phyloP scores from a whole-genome alignment of 1,140 invertebrate species.

The Leptopilina clavipes region DNA sequence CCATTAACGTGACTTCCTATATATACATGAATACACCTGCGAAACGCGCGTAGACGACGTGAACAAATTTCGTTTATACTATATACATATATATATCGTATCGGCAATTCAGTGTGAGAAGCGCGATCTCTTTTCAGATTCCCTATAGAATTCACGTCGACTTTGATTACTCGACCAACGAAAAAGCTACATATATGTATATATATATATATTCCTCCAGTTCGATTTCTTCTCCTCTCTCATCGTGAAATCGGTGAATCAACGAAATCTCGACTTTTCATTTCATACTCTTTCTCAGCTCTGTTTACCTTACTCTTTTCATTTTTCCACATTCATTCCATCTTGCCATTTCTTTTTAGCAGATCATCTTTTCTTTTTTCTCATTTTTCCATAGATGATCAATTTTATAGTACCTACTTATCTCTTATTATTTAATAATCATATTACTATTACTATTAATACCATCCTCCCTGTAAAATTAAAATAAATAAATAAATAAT shows the following conservation, averaged over 20 bases:
- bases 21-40: slow-evolving; percentile 14
- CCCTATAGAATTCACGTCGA: background rate
- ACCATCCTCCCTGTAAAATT: too few relatives aligned
- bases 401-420: too few relatives aligned
- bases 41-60: background rate
- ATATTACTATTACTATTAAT: too few relatives aligned
- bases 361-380: background rate
- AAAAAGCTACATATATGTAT: background rate
- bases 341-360: background rate
- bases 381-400: too few relatives aligned
- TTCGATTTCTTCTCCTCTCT: background rate
- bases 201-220: background rate
- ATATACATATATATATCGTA: background rate
- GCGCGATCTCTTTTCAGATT: background rate
- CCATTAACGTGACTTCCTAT: slow-evolving; percentile 31
- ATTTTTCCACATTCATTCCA: background rate
- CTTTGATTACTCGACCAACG: slow-evolving; percentile 20
- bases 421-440: too few relatives aligned
- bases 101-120: background rate
- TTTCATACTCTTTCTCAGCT: background rate
- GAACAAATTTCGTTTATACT: background rate
- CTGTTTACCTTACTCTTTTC: background rate
- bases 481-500: too few relatives aligned
- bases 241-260: background rate
- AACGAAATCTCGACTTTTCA: background rate